Base-by-base conservation (phyloP, 2,888 invertebrate genomes). In the Euphydryas editha region DNA sequence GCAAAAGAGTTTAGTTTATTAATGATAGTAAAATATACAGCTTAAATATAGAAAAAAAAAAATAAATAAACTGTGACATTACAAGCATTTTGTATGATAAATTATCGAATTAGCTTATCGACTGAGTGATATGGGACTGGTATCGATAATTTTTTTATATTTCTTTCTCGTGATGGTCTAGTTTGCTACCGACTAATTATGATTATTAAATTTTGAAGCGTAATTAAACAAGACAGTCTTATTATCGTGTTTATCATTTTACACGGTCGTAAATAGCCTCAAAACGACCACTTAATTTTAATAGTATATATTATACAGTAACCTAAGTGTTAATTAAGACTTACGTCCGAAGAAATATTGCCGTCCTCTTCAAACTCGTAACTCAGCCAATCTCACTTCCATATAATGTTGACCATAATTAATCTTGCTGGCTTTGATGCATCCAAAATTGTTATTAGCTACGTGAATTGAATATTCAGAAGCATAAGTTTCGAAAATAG, bases 381-480 rank as follows among this genome's bases (percentile, higher is more conserved):
- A 54, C 54, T 30, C 30, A 6, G 4, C 15, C 49, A 54, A 30
- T 54, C 54, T 54, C 54, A 17, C 54, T 30, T 7, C 15, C 10
- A 24, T 17, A 30, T n/a, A 54, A 54, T 17, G 49, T 21, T 21
- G 30, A 54, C 54, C 30, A 30, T n/a, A 20, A 30, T 30, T 54
- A 30, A 54, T 54, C 54, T 17, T 54, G 15, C 20, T 13, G 21
- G 2, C 30, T 54, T 54, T 30, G 54, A 54, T 17, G 17, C 30
- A 54, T 54, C 17, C 24, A 7, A 30, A 54, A 54, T 30, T 30
- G 30, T 30, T 54, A 54, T 54, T 54, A 54, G 54, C n/a, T 54
- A 30, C 30, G 54, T 47, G 47, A 30, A 24, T 1, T 30, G 30
- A 54, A n/a, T 54, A 54, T 54, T 54, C 1, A 24, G 5, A 15